Base-by-base conservation (phyloP, 2,797 vertebrate species). In the Sus cebifrons region DNA sequence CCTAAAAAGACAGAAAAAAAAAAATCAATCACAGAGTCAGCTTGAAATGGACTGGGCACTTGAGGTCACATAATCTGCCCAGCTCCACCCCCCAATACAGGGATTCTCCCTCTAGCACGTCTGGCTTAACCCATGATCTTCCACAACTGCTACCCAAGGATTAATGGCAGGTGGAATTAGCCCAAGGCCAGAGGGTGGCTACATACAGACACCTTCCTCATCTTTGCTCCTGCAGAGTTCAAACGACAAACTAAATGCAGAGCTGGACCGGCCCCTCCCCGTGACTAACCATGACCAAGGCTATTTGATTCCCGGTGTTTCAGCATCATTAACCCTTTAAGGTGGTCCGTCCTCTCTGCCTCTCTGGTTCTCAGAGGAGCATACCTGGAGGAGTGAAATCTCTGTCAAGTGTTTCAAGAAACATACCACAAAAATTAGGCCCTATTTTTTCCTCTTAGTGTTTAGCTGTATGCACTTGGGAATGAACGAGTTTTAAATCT, bases 271-370 rank as follows among this genome's bases (percentile, higher is more conserved):
- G 73, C n/a, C 64, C 65, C 23, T 71, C 83, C 73, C 56, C 32
- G 23, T 77, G 84, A 78, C 84, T 91, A 73, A 93, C 56, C 75
- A 32, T 52, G n/a, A 64, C 40, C 64, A 62, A 89, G 7, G n/a
- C 71, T 93, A 5, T 84, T 88, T 52, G 58, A 70, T 60, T 71
- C n/a, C 68, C n/a, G 77, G 15, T 11, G 17, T 56, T 77, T 89
- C 90, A 85, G 67, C 36, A 36, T 68, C 82, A 65, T 54, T 93
- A 68, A 74, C 91, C 21, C 44, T 65, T 60, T 83, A 77, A 89
- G 60, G 40, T 74, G 3, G 21, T 36, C 60, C 75, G 21, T 52
- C 67, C 36, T 21, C 77, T 81, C 83, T 52, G 17, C 25, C 83
- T 1, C 29, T 93, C 71, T 81, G 83, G 44, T 52, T 88, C 56